Evolutionary conservation across 2,113 vertebrate genomes (phyloP).

Genomic region (Meleagris gallopavo): DNA sequence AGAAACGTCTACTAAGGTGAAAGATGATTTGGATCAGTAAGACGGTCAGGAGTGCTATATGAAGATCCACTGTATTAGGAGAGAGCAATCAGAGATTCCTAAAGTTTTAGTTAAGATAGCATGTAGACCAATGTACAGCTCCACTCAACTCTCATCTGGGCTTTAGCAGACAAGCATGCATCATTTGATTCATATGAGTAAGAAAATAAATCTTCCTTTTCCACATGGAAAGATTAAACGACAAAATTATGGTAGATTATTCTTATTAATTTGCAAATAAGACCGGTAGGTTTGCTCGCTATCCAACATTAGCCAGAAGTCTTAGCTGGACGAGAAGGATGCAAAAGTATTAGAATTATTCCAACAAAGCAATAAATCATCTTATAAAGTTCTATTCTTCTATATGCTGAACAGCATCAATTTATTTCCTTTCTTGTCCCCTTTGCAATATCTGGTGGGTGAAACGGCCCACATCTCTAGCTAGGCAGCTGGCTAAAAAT

Average conservation of each 20-base stretch:
- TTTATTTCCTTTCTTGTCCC: not conserved
- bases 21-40: not conserved
- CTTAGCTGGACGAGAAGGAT: not conserved
- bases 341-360: not conserved
- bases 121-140: not conserved
- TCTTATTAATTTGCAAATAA: not conserved
- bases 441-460: not conserved
- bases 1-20: not conserved
- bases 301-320: not conserved
- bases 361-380: not conserved
- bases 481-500: conserved; percentile 22
- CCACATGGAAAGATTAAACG: not conserved
- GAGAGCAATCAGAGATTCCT: not conserved
- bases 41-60: not conserved
- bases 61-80: not conserved
- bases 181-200: not conserved
- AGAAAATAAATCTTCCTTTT: not conserved
- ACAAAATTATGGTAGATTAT: not conserved
- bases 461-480: conserved; percentile 30
- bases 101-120: not conserved
- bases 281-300: not conserved
- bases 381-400: not conserved
- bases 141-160: not conserved
- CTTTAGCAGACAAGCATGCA: not conserved
- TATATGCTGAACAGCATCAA: not conserved